A percentile compares a stretch with the other conserved stretches of the same genome.
Conservation (phyloP, 2,888 invertebrate genomes). For the Palloptera scutellata region DNA sequence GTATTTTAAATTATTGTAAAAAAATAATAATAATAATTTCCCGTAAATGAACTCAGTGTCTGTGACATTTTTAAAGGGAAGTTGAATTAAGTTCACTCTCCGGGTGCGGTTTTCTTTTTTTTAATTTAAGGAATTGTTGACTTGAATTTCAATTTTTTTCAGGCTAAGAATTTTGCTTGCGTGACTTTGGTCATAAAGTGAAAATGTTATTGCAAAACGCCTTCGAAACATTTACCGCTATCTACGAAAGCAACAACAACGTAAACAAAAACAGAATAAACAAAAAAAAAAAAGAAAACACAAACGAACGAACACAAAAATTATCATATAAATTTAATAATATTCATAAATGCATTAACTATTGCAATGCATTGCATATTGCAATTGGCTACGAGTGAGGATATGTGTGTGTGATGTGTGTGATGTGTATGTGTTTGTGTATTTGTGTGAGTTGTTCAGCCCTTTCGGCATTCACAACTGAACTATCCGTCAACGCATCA, state of each 20-base stretch:
- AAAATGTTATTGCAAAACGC: constrained; percentile 56
- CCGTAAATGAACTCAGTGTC: no score
- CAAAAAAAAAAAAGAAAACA: constrained; percentile 17
- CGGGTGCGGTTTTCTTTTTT: constrained; percentile 7
- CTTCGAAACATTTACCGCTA: constrained; percentile 50
- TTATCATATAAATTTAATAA: constrained; percentile 56
- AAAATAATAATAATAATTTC: no score
- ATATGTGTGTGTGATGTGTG: background rate
- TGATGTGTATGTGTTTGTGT: background rate
- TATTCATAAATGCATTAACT: constrained; percentile 46
- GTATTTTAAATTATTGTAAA: no score
- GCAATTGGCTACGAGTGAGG: constrained; percentile 27
- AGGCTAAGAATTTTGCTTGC: constrained; percentile 40
- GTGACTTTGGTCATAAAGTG: constrained; percentile 55
- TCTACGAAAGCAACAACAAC: constrained; percentile 34
- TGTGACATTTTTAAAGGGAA: no score
- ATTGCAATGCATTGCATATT: constrained; percentile 4
- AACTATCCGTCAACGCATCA: constrained; percentile 59
- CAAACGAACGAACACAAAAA: constrained; percentile 38
- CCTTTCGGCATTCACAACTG: constrained; percentile 36
- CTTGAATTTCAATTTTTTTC: constrained; percentile 4
- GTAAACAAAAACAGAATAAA: constrained; percentile 6
- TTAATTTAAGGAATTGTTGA: constrained; percentile 5
- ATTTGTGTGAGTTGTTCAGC: background rate
- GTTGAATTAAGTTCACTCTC: background rate